These are phyloP conservation scores for Diachrysia chrysitis DNA, from an alignment of 2,888 invertebrate species.

Conservation along the genomic window DNA sequence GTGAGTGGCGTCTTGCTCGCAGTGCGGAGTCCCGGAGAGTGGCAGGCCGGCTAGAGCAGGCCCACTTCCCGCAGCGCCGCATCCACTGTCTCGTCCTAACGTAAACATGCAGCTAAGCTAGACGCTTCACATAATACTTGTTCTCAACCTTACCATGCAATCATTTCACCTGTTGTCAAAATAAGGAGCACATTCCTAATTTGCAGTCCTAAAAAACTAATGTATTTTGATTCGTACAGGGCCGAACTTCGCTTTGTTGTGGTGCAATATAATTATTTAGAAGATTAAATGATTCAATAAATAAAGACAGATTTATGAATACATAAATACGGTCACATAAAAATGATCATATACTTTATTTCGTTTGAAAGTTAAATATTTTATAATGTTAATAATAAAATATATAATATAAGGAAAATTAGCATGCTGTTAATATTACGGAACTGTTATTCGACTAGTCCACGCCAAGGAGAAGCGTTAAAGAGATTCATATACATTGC, in stretches of 20 bases:
- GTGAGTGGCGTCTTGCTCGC: not conserved
- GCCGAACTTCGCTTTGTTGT: conserved; percentile 23
- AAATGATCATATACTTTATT: not conserved
- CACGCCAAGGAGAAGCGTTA: conserved; percentile 60
- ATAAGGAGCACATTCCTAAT: not conserved
- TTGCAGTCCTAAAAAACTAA: conserved; percentile 13
- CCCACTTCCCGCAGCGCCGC: conserved; percentile 98
- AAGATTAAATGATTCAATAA: not conserved
- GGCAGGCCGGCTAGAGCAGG: conserved; percentile 90
- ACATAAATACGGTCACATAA: not conserved
- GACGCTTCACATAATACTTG: conserved; percentile 27
- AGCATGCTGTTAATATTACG: conserved; percentile 63
- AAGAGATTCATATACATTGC: conserved; percentile 43
- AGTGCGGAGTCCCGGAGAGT: not conserved
- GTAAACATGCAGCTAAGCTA: conserved; percentile 66
- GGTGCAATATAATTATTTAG: conserved; percentile 12
- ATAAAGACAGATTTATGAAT: not conserved
- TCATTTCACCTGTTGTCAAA: conserved; percentile 23
- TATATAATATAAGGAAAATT: conserved; percentile 22
- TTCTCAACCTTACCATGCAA: conserved; percentile 42
- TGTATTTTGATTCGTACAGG: conserved; percentile 20
- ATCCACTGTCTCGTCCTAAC: conserved; percentile 97
- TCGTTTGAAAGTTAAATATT: conserved; percentile 1
- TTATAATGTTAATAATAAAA: conserved; percentile 29
- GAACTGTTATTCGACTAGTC: conserved; percentile 35